Evolutionary conservation across 2,888 invertebrate species (phyloP), one percentile per base, ranked within the genome.

Genomic region (Chaetogeoica ovagalla): DNA sequence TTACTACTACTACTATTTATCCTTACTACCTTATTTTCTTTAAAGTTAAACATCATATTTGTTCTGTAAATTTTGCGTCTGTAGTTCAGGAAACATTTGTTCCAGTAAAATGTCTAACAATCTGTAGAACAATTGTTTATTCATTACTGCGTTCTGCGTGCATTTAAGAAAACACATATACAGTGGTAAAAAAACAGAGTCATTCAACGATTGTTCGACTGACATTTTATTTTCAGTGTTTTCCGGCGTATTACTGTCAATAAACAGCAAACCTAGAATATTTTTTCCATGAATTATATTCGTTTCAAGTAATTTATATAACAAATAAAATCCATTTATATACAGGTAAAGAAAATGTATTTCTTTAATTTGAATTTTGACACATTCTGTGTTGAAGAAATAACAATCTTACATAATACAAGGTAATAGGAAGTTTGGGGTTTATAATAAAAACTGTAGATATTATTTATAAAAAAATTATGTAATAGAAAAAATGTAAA

Each of bases 1-100:
- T 60, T 60, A n/a, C n/a, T n/a, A n/a, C 70, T 30, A 30, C 1
- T 30, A 30, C 30, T 30, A 30, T 30, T 1, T 30, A 30, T n/a
- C 30, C 30, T 30, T 30, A 4, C 4, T 30, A 1, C 30, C 60
- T 11, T 55, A n/a, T n/a, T n/a, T n/a, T n/a, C n/a, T 55, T 70
- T 62, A n/a, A 60, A 8, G 68, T 60, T 37, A 62, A 69, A 21
- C 19, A 62, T 62, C 19, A 63, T 79, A 57, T 71, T 70, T 79
- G 63, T 48, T 79, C 70, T 30, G 39, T 39, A 39, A 39, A 21
- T 62, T 79, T 48, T 79, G 60, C 39, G 72, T 72, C 21, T 39
- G 68, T 13, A 83, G 63, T 86, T 94, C 93, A 0, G 94, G 94
- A 87, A 93, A 95, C 82, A 94, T 87, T 87, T 94, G 93, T 72